A percentile compares a stretch with the other conserved stretches of the same genome.
phyloP scores from a whole-genome alignment of 2,888 invertebrate genomes.

The Gonocerus acuteangulatus region DNA sequence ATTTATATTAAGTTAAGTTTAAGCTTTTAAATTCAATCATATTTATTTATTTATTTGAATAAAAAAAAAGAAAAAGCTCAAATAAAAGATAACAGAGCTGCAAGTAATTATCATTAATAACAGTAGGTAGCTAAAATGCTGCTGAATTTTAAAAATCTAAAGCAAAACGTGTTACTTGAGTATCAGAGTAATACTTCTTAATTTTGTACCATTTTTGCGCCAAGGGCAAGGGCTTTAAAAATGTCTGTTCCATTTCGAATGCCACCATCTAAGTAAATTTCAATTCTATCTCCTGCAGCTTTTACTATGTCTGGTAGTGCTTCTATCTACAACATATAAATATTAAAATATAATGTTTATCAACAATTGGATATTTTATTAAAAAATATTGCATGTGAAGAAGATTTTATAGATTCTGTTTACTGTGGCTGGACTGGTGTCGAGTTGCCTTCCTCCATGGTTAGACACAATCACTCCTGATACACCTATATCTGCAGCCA shows the following conservation, averaged over 20 bases:
- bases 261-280: constrained; percentile 83
- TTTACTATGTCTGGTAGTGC: constrained; percentile 69
- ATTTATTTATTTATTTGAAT: no score
- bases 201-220: constrained; percentile 81
- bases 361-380: background rate
- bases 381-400: background rate
- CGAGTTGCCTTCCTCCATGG: constrained; percentile 86
- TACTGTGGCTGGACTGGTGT: constrained; percentile 75
- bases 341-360: no score
- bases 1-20: no score
- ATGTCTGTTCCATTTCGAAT: constrained; percentile 76
- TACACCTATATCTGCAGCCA: constrained; percentile 66
- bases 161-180: no score
- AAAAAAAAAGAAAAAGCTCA: no score
- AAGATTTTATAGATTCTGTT: constrained; percentile 34
- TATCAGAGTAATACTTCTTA: no score
- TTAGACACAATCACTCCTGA: constrained; percentile 83
- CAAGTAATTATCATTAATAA: no score
- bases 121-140: no score
- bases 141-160: no score
- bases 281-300: constrained; percentile 61
- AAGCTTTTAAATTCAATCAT: no score
- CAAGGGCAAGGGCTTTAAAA: constrained; percentile 82
- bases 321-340: constrained; percentile 56
- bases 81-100: no score